A percentile compares a stretch with the other conserved stretches of the same genome.
These are phyloP conservation scores for Acleris literana DNA, from an alignment of 2,888 invertebrate species.

Conservation along the genomic window DNA sequence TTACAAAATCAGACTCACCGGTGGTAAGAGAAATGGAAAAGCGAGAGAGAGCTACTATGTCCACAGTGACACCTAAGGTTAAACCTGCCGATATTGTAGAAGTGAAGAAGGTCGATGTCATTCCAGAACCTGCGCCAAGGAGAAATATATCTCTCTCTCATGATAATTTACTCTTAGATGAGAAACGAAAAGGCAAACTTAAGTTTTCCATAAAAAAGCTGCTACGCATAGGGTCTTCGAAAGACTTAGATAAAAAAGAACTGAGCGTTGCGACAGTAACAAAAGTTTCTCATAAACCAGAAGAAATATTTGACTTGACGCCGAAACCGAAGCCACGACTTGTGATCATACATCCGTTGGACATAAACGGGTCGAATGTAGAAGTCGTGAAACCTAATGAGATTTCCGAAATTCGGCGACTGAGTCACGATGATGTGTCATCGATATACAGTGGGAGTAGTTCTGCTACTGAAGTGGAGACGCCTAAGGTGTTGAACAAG, in stretches of 20 bases:
- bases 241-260: constrained; percentile 86
- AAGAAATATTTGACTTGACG: constrained; percentile 82
- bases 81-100: constrained; percentile 62
- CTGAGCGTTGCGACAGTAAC: constrained; percentile 65
- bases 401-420: constrained; percentile 62
- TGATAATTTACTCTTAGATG: constrained; percentile 85
- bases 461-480: constrained; percentile 67
- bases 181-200: constrained; percentile 87
- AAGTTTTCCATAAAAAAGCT: constrained; percentile 93
- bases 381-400: constrained; percentile 88
- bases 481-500: constrained; percentile 77
- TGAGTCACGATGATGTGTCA: constrained; percentile 82
- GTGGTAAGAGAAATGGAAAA: constrained; percentile 90
- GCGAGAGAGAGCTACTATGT: constrained; percentile 85
- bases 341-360: constrained; percentile 94
- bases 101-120: constrained; percentile 57
- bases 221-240: constrained; percentile 89
- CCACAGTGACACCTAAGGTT: constrained; percentile 54
- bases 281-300: constrained; percentile 79
- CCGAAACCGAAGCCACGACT: constrained; percentile 88
- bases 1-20: constrained; percentile 86
- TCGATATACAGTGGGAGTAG: constrained; percentile 76
- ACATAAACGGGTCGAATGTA: constrained; percentile 91
- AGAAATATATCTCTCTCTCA: constrained; percentile 89
- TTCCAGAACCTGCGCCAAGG: constrained; percentile 87